phyloP scores from a whole-genome alignment of 2,113 vertebrate genomes.

The Ictidomys tridecemlineatus region DNA sequence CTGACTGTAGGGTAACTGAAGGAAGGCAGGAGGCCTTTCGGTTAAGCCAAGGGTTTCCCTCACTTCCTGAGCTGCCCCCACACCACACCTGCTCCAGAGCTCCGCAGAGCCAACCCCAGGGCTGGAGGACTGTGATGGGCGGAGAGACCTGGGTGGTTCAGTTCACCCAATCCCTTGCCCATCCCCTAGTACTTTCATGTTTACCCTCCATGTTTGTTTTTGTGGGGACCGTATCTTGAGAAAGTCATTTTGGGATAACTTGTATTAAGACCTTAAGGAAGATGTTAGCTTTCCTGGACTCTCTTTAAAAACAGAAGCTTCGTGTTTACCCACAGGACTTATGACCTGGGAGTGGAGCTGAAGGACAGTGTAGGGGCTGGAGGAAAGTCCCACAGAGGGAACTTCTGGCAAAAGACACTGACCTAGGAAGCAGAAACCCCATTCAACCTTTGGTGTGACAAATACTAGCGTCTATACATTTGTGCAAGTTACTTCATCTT shows the following conservation, averaged over 20 bases:
- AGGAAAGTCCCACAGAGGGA: background rate
- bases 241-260: background rate
- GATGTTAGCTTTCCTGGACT: background rate
- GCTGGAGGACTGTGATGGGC: background rate
- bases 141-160: background rate
- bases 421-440: background rate
- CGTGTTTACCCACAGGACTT: background rate
- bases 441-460: background rate
- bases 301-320: slow-evolving; percentile 31
- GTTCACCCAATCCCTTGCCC: background rate
- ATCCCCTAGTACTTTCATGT: background rate
- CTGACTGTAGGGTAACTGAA: background rate
- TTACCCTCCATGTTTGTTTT: background rate
- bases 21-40: background rate
- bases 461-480: background rate
- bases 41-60: background rate
- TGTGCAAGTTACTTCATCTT: background rate
- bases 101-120: fast-evolving
- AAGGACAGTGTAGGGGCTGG: background rate
- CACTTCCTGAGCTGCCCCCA: background rate
- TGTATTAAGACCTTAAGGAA: slow-evolving; percentile 20
- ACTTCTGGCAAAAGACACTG: background rate
- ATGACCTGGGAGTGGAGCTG: background rate
- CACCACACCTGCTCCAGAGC: fast-evolving
- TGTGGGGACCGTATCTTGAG: background rate